A percentile compares a stretch with the other conserved stretches of the same genome.
phyloP scores from a whole-genome alignment of 1,140 invertebrate species.

The Hyles vespertilio region DNA sequence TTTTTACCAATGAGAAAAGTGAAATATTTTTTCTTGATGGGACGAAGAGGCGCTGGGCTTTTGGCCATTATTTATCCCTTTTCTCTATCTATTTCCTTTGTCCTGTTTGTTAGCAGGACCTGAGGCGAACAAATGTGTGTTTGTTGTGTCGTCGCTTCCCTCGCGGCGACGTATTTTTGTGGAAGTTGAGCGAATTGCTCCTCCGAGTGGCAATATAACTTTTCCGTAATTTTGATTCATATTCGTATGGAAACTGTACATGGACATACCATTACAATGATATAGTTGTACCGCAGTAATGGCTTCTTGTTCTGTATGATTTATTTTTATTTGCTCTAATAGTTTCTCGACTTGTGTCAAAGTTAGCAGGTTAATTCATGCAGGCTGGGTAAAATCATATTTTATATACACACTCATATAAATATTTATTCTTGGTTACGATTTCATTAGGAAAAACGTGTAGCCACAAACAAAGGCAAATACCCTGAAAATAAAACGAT shows the following conservation, averaged over 20 bases:
- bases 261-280: conserved; percentile 5
- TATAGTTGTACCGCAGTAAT: no score
- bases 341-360: no score
- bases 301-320: no score
- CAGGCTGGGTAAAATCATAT: no score
- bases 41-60: conserved; percentile 14
- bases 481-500: no score
- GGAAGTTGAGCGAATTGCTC: conserved; percentile 31
- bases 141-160: conserved; percentile 27
- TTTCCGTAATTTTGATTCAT: conserved; percentile 11
- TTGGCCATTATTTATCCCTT: conserved; percentile 37
- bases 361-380: no score
- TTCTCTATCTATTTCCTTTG: conserved; percentile 43
- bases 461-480: no score
- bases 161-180: conserved; percentile 29
- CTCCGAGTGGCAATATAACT: conserved; percentile 32
- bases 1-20: conserved; percentile 12
- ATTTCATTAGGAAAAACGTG: no score
- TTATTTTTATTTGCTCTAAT: no score
- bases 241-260: conserved; percentile 3
- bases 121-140: conserved; percentile 38
- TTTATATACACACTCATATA: no score
- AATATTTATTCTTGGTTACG: no score
- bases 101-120: conserved; percentile 38
- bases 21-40: conserved; percentile 24